Evolutionary conservation across 2,797 vertebrate genomes (phyloP).

Genomic region (Acanthurus lineatus): DNA sequence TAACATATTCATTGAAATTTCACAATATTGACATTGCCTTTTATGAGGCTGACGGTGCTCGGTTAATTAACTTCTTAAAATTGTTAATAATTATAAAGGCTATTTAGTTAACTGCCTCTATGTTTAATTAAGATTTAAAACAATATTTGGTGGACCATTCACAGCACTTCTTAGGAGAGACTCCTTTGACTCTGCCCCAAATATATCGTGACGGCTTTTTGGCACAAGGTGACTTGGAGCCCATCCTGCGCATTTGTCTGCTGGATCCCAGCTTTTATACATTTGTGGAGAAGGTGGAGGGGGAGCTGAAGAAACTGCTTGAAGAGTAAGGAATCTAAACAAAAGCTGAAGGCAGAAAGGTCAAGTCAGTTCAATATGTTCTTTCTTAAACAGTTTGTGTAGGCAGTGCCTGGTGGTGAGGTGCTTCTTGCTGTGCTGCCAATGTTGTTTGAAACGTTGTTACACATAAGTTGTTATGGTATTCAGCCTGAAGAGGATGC

Average conservation of each 20-base stretch:
- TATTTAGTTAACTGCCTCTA: not conserved
- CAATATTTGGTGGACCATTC: slow-evolving; percentile 29
- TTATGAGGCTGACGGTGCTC: not conserved
- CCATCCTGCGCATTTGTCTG: slow-evolving; percentile 89
- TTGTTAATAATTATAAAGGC: not conserved
- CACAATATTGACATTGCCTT: not conserved
- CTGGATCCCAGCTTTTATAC: slow-evolving; percentile 91
- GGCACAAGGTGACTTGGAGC: slow-evolving; percentile 82
- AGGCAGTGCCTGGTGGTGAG: slow-evolving; percentile 57
- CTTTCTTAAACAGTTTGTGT: slow-evolving; percentile 53
- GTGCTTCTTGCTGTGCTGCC: slow-evolving; percentile 36
- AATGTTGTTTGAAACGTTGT: slow-evolving; percentile 41
- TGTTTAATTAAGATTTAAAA: not conserved
- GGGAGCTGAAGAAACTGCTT: slow-evolving; percentile 86
- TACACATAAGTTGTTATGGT: slow-evolving; percentile 27
- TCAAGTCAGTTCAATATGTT: slow-evolving; percentile 51
- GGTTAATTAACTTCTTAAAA: not conserved
- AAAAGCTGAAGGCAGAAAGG: slow-evolving; percentile 57
- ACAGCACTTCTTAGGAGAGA: slow-evolving; percentile 85
- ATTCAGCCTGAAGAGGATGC: slow-evolving; percentile 11
- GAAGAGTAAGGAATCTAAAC: slow-evolving; percentile 78
- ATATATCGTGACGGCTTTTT: slow-evolving; percentile 68
- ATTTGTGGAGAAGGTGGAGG: slow-evolving; percentile 92
- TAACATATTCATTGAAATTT: slow-evolving; percentile 3
- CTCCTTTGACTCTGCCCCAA: slow-evolving; percentile 72